phyloP scores from a whole-genome alignment of 2,113 vertebrate genomes.

The Rynchops niger region DNA sequence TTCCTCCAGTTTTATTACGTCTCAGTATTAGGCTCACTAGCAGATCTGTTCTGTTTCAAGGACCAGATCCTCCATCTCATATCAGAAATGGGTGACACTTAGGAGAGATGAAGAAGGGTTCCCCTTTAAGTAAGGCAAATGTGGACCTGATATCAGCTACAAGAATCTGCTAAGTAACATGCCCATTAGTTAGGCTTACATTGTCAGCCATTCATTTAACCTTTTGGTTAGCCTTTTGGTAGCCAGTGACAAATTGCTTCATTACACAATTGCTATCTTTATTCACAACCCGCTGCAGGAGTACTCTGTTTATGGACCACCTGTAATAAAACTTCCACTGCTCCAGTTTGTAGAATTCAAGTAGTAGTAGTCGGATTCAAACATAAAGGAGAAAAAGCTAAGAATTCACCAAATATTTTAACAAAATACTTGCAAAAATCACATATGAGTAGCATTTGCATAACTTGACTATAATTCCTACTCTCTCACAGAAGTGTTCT shows the following conservation, averaged over 20 bases:
- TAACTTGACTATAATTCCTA: not conserved
- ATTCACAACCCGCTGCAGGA: not conserved
- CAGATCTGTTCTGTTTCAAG: not conserved
- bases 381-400: not conserved
- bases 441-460: not conserved
- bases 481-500: not conserved
- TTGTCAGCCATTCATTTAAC: not conserved
- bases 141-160: not conserved
- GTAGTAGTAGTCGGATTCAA: not conserved
- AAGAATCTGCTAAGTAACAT: not conserved
- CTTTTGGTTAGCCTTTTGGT: not conserved
- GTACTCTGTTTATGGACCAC: not conserved
- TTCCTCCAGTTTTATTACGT: not conserved
- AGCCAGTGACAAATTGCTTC: not conserved
- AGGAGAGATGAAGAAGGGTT: not conserved
- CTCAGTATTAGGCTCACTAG: not conserved
- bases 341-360: not conserved
- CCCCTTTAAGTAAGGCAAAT: not conserved
- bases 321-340: not conserved
- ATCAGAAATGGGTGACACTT: not conserved
- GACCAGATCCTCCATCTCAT: not conserved
- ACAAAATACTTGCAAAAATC: not conserved
- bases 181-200: not conserved
- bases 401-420: not conserved
- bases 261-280: not conserved